A percentile compares a stretch with the other conserved stretches of the same genome.
phyloP scores from a whole-genome alignment of 2,797 vertebrate species.

The Pipistrellus pipistrellus region DNA sequence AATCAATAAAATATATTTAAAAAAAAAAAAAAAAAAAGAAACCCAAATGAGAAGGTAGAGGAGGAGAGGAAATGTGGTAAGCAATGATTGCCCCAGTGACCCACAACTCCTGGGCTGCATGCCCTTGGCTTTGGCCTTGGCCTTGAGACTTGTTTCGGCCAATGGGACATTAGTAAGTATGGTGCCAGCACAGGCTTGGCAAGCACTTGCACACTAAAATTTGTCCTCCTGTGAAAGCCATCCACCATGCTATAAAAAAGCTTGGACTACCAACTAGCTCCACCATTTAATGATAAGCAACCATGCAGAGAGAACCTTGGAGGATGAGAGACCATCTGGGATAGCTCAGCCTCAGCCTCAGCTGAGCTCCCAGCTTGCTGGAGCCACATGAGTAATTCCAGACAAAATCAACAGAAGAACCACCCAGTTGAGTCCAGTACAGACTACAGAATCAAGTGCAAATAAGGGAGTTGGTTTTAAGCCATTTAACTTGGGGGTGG shows the following conservation, averaged over 20 bases:
- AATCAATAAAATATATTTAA: no score
- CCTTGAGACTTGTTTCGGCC: neutral
- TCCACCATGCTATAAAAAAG: neutral
- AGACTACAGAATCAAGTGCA: neutral
- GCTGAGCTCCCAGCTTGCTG: neutral
- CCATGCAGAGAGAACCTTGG: neutral
- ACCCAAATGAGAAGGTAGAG: neutral
- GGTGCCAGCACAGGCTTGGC: neutral
- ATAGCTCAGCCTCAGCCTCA: neutral
- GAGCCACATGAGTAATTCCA: neutral
- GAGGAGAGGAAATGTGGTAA: neutral
- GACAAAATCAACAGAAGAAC: conserved; percentile 3
- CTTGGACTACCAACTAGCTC: neutral
- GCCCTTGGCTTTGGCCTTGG: neutral
- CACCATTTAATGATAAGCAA: neutral
- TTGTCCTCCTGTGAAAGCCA: neutral
- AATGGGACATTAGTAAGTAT: neutral
- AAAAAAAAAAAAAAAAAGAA: neutral
- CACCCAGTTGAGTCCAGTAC: neutral
- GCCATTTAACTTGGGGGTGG: neutral
- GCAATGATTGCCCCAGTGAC: neutral
- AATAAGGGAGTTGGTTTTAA: neutral
- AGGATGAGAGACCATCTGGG: neutral
- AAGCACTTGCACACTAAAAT: neutral
- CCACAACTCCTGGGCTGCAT: neutral